Conservation (phyloP, 2,113 vertebrate species). For the Cebus imitator region DNA sequence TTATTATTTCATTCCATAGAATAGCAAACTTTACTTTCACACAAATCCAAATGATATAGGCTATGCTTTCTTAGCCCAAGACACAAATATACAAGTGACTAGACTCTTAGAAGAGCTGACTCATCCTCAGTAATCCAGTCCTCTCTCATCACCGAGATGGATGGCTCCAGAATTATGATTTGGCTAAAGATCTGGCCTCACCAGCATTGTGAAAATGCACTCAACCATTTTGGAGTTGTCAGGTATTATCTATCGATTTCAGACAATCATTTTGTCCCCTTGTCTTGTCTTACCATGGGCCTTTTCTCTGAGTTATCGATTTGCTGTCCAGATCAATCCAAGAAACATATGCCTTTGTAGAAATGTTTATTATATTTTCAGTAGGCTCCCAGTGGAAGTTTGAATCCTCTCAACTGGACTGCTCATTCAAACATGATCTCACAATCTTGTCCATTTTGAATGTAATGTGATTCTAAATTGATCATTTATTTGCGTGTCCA, state of each 20-base stretch:
- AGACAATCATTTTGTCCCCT: neutral
- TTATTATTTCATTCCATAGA: neutral
- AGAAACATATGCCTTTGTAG: neutral
- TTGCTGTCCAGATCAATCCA: constrained; percentile 24
- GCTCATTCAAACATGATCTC: constrained; percentile 1
- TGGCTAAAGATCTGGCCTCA: neutral
- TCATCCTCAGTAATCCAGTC: neutral
- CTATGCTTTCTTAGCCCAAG: neutral
- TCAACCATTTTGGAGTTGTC: neutral
- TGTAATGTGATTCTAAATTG: constrained; percentile 60
- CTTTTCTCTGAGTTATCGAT: constrained; percentile 30
- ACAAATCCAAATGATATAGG: neutral
- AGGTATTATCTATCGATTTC: neutral
- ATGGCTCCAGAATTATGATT: neutral
- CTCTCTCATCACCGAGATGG: neutral
- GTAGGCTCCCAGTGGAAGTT: neutral
- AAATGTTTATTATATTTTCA: constrained; percentile 32
- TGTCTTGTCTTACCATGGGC: neutral
- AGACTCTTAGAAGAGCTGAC: neutral
- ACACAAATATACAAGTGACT: neutral
- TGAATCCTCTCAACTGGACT: constrained; percentile 39
- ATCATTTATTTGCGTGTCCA: constrained; percentile 62
- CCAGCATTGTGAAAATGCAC: neutral
- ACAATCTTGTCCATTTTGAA: constrained; percentile 39
- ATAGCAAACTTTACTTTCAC: neutral